Evolutionary conservation across 2,888 invertebrate species (phyloP).

Genomic region (Prionchulus punctatus): DNA sequence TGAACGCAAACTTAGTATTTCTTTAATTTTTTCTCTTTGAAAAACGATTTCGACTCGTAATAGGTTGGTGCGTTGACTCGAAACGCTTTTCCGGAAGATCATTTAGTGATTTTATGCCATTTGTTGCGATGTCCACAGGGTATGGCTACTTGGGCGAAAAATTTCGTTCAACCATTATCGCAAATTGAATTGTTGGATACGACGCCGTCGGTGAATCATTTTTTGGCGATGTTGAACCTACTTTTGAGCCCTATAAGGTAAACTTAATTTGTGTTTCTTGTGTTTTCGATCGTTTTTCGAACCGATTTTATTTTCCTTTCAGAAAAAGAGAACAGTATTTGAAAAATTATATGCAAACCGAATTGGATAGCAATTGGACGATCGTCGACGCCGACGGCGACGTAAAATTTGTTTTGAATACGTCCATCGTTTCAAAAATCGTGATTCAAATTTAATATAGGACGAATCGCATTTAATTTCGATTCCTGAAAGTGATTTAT

Average conservation of each 20-base stretch:
- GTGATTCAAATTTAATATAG: constrained; percentile 5
- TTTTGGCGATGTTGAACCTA: constrained; percentile 22
- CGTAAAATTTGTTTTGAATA: not conserved
- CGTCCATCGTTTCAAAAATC: not conserved
- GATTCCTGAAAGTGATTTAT: constrained; percentile 23
- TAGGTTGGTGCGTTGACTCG: constrained; percentile 21
- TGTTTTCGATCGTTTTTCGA: not conserved
- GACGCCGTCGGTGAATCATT: constrained; percentile 20
- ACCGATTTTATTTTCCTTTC: not conserved
- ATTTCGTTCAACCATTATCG: constrained; percentile 19
- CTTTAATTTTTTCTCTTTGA: constrained; percentile 7
- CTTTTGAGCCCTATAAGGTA: constrained; percentile 21
- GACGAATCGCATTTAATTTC: constrained; percentile 13
- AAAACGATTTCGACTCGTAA: too few species aligned
- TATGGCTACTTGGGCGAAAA: constrained; percentile 20
- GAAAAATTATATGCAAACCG: constrained; percentile 9
- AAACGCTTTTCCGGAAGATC: constrained; percentile 19
- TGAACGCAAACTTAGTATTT: not conserved
- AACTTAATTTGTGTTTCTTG: not conserved
- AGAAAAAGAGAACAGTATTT: constrained; percentile 20
- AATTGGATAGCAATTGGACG: constrained; percentile 17
- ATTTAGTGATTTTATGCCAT: constrained; percentile 23
- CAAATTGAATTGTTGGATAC: constrained; percentile 12
- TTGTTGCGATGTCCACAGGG: constrained; percentile 24
- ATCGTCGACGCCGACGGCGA: constrained; percentile 19